These are phyloP conservation scores for Felis chaus DNA, from an alignment of 2,113 vertebrate genomes.

Conservation along the genomic window DNA sequence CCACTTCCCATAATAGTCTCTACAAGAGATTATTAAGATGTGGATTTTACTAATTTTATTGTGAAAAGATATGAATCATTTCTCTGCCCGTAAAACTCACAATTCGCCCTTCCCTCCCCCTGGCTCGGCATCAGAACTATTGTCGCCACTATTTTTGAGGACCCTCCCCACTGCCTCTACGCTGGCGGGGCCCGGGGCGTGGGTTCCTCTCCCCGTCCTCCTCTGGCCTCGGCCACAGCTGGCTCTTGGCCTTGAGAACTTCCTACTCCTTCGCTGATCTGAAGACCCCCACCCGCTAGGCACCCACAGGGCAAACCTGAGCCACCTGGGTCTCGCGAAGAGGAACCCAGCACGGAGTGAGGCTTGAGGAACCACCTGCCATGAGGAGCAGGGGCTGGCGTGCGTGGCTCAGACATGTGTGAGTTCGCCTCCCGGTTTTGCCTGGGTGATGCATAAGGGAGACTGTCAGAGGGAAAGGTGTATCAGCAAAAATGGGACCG, in stretches of 20 bases:
- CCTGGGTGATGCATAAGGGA: accelerated
- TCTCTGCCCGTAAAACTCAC: not conserved
- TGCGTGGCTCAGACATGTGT: no score
- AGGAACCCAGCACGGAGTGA: accelerated
- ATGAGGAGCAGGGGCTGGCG: no score
- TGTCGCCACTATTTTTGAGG: accelerated
- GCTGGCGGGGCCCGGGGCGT: accelerated
- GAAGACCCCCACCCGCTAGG: accelerated
- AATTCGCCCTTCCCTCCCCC: not conserved
- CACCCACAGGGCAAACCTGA: accelerated
- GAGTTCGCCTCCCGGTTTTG: not conserved
- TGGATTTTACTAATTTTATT: no score
- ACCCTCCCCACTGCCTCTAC: accelerated
- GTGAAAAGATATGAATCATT: not conserved
- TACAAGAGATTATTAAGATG: no score
- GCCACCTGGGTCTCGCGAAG: accelerated
- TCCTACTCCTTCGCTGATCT: accelerated
- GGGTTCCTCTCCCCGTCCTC: accelerated
- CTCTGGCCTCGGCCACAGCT: accelerated
- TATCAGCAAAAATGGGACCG: accelerated
- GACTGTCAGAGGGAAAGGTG: accelerated
- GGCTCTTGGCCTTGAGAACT: not conserved
- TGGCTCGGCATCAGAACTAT: accelerated
- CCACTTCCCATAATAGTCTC: not conserved
- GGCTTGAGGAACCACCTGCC: accelerated